These are phyloP conservation scores for Callospermophilus lateralis DNA, from an alignment of 2,113 vertebrate species.

Conservation along the genomic window DNA sequence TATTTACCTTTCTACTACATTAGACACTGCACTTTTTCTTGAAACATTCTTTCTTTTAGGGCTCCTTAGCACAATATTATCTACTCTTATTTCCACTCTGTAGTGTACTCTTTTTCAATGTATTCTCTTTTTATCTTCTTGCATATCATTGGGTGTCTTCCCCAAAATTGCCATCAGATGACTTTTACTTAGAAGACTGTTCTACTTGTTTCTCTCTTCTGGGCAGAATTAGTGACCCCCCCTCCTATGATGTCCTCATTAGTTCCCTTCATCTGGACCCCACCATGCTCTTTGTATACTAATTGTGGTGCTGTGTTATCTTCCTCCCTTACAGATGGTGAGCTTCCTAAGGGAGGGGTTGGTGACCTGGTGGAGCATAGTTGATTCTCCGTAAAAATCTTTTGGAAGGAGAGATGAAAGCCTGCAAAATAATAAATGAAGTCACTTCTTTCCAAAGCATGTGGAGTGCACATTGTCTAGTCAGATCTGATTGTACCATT, in stretches of 20 bases:
- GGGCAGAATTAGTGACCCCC: background rate
- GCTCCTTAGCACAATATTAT: background rate
- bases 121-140: background rate
- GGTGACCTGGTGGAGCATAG: background rate
- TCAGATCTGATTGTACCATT: background rate
- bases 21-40: background rate
- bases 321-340: background rate
- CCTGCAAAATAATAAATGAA: constrained; percentile 1
- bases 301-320: background rate
- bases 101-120: background rate
- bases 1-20: background rate
- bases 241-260: background rate
- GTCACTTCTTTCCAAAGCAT: background rate
- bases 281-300: background rate
- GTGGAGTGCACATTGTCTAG: background rate
- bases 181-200: background rate
- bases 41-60: background rate
- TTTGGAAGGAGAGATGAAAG: background rate
- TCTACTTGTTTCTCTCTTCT: background rate
- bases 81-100: background rate
- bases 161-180: background rate
- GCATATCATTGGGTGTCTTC: background rate
- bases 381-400: background rate
- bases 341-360: background rate
- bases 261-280: background rate